These are phyloP conservation scores for Bembecia ichneumoniformis DNA, from an alignment of 2,888 invertebrate species.

Conservation along the genomic window DNA sequence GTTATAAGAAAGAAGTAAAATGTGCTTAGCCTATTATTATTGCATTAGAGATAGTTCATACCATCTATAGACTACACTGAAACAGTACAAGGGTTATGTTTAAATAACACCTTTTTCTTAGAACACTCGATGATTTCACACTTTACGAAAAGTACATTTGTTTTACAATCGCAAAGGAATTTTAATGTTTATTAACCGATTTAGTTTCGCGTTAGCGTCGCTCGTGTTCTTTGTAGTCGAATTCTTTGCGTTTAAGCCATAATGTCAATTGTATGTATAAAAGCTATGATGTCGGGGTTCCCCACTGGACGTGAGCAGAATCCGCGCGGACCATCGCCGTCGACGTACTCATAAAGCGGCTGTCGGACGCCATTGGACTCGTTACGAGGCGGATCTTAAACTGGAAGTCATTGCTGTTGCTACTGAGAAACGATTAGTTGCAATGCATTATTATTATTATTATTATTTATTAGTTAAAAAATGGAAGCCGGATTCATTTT, in stretches of 20 bases:
- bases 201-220: slow-evolving; percentile 24
- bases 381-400: slow-evolving; percentile 33
- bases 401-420: slow-evolving; percentile 3
- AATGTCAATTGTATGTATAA: slow-evolving; percentile 49
- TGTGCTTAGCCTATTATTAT: too few relatives aligned
- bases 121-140: too few relatives aligned
- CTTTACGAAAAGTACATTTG: neutral
- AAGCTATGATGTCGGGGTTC: slow-evolving; percentile 45
- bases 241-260: slow-evolving; percentile 31
- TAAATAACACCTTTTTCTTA: too few relatives aligned
- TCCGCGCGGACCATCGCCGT: slow-evolving; percentile 12
- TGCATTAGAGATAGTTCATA: too few relatives aligned
- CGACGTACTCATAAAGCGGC: slow-evolving; percentile 3
- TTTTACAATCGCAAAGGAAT: neutral
- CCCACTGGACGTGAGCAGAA: slow-evolving; percentile 47
- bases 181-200: slow-evolving; percentile 17
- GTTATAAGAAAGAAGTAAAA: too few relatives aligned
- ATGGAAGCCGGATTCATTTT: too few relatives aligned
- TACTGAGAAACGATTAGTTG: neutral
- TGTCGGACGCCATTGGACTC: slow-evolving; percentile 10
- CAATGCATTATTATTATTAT: too few relatives aligned
- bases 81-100: too few relatives aligned
- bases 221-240: slow-evolving; percentile 13
- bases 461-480: too few relatives aligned
- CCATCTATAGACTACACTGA: too few relatives aligned